phyloP scores from a whole-genome alignment of 2,113 vertebrate species.

The Hiodon alosoides region DNA sequence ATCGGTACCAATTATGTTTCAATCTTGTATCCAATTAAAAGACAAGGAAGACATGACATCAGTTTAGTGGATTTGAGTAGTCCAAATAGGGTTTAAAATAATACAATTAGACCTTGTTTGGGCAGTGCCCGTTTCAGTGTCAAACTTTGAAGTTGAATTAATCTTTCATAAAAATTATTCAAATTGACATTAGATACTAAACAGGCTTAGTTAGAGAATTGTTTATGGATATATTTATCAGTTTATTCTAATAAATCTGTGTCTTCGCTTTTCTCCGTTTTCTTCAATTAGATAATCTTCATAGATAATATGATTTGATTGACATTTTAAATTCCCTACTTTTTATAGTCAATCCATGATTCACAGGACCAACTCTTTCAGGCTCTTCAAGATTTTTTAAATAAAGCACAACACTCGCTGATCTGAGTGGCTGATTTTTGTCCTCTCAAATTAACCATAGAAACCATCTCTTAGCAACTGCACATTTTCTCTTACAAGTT shows the following conservation, averaged over 20 bases:
- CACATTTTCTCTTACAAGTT: neutral
- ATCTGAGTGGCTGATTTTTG: neutral
- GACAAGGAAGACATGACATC: neutral
- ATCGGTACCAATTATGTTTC: neutral
- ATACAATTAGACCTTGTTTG: neutral
- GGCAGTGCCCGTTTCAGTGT: neutral
- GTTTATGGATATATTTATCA: slow-evolving; percentile 11
- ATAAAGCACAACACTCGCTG: too few relatives aligned
- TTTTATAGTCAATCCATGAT: neutral
- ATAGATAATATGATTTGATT: neutral
- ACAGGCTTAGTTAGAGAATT: neutral
- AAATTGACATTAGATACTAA: neutral
- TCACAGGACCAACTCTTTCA: neutral
- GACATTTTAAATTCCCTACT: neutral
- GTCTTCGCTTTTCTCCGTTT: too few relatives aligned
- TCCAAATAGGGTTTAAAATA: neutral
- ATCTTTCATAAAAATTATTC: neutral
- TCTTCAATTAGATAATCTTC: neutral
- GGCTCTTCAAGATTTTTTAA: neutral
- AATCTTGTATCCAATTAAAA: neutral
- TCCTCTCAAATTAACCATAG: neutral
- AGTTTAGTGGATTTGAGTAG: neutral
- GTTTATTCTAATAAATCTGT: neutral
- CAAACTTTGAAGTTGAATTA: neutral
- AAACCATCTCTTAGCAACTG: neutral